phyloP scores from a whole-genome alignment of 1,140 invertebrate genomes.

The Mycetomoellerius zeteki region DNA sequence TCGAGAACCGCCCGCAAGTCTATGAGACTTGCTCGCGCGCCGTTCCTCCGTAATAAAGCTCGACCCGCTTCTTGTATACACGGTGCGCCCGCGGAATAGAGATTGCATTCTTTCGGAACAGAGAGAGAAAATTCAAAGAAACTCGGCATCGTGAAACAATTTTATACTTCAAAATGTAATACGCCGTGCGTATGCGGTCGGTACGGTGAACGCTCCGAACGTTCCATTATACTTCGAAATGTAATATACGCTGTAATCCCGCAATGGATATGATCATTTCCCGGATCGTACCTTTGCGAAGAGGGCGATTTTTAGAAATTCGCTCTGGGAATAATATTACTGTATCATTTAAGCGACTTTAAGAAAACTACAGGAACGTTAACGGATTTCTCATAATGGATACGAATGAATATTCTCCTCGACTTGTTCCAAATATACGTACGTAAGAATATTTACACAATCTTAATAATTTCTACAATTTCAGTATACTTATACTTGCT shows the following conservation, averaged over 20 bases:
- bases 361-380: not conserved
- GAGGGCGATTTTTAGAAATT: not conserved
- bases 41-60: slow-evolving; percentile 68
- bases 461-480: not conserved
- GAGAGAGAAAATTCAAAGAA: slow-evolving; percentile 37
- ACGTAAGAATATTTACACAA: not conserved
- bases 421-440: not conserved
- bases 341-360: no score
- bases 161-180: slow-evolving; percentile 44
- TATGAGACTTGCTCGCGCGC: slow-evolving; percentile 17
- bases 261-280: slow-evolving; percentile 31
- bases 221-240: slow-evolving; percentile 65
- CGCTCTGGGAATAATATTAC: slow-evolving; percentile 5
- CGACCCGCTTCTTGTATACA: slow-evolving; percentile 50
- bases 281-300: not conserved
- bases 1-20: slow-evolving; percentile 48
- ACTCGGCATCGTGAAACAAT: slow-evolving; percentile 34
- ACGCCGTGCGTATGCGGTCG: slow-evolving; percentile 33
- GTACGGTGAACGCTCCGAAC: slow-evolving; percentile 7
- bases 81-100: slow-evolving; percentile 62
- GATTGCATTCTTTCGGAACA: slow-evolving; percentile 53
- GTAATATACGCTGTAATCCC: slow-evolving; percentile 43
- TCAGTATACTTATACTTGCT: not conserved
- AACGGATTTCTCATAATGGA: slow-evolving; percentile 3
- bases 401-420: not conserved